Evolutionary conservation across 2,888 invertebrate species (phyloP).

Genomic region (Melinopterus prodromus): DNA sequence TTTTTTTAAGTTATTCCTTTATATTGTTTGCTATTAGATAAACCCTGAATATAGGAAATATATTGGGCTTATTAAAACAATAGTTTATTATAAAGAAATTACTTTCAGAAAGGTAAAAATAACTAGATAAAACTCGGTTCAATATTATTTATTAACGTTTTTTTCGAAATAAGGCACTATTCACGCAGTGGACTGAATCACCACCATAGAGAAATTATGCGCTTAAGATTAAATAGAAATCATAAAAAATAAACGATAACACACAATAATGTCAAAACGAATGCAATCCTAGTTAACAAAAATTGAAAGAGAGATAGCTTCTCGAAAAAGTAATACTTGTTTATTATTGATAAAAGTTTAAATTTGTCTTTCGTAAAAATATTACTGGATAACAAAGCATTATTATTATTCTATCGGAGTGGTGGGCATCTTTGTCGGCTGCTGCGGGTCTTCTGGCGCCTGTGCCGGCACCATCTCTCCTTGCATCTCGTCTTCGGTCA

Average conservation of each 20-base stretch:
- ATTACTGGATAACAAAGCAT: not conserved
- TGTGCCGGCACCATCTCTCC: not conserved
- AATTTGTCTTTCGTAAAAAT: slow-evolving; percentile 4
- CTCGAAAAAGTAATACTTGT: slow-evolving; percentile 4
- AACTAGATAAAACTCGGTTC: not conserved
- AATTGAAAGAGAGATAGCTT: not conserved
- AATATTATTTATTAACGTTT: not conserved
- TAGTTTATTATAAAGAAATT: not conserved
- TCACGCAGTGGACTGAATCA: not conserved
- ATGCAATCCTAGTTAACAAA: not conserved
- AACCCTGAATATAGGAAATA: too few relatives aligned
- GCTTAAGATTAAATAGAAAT: not conserved
- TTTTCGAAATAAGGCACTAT: not conserved
- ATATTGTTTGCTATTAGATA: too few relatives aligned
- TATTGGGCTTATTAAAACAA: too few relatives aligned
- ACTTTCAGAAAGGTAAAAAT: not conserved
- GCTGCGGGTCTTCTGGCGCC: not conserved
- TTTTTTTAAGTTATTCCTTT: too few relatives aligned
- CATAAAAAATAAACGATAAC: not conserved
- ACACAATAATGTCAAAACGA: not conserved
- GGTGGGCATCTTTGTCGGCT: not conserved
- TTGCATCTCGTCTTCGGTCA: slow-evolving; percentile 28
- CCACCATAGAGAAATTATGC: not conserved
- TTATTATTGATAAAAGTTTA: not conserved
- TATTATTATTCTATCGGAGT: not conserved